Conservation (phyloP, 2,888 invertebrate genomes). For the Orchesella flavescens region DNA sequence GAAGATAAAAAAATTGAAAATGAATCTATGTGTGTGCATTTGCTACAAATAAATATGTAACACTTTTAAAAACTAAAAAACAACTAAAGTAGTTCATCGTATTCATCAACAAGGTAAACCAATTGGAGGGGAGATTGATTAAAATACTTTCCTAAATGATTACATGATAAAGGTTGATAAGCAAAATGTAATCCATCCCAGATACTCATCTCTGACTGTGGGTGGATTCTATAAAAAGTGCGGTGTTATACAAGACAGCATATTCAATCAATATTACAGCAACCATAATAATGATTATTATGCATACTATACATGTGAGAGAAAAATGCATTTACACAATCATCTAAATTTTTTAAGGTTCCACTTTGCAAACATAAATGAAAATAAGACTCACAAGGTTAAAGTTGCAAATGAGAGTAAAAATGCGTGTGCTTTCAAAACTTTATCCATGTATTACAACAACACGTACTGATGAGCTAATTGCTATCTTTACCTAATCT, state of each 20-base stretch:
- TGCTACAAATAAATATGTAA: slow-evolving; percentile 46
- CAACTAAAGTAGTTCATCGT: slow-evolving; percentile 41
- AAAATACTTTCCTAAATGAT: slow-evolving; percentile 52
- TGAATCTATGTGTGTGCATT: slow-evolving; percentile 16
- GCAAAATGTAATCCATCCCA: slow-evolving; percentile 30
- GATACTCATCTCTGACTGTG: slow-evolving; percentile 26
- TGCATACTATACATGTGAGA: neutral
- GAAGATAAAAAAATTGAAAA: slow-evolving; percentile 17
- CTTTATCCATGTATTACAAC: too few relatives aligned
- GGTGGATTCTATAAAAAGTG: neutral
- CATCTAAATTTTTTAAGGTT: slow-evolving; percentile 35
- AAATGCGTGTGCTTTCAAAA: slow-evolving; percentile 46
- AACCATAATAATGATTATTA: neutral
- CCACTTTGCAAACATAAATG: slow-evolving; percentile 33
- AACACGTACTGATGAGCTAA: too few relatives aligned
- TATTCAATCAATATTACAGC: too few relatives aligned
- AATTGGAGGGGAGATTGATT: slow-evolving; percentile 33
- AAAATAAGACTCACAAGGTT: neutral
- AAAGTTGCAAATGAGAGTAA: slow-evolving; percentile 45
- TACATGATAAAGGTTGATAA: slow-evolving; percentile 40
- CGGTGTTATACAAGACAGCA: slow-evolving; percentile 13
- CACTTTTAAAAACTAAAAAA: slow-evolving; percentile 33
- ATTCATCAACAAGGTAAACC: neutral
- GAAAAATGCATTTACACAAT: slow-evolving; percentile 12
- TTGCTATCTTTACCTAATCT: too few relatives aligned